These are phyloP conservation scores for Oscheius sp. DNA, from an alignment of 2,888 invertebrate genomes.

Conservation along the genomic window DNA sequence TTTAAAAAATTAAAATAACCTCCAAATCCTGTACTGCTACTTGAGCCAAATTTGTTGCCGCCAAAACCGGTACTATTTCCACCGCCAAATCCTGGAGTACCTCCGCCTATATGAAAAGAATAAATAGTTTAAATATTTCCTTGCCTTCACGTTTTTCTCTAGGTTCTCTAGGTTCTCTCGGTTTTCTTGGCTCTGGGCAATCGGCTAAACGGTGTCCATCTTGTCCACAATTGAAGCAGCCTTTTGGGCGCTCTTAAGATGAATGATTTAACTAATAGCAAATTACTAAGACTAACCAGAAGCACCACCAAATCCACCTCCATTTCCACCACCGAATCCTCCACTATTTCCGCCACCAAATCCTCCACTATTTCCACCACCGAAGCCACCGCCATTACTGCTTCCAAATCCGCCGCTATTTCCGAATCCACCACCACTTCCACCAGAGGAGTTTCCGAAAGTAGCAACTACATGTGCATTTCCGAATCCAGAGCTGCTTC, in stretches of 20 bases:
- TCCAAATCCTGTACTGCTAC: too few species aligned
- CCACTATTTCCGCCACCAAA: background rate
- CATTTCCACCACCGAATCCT: background rate
- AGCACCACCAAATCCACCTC: background rate
- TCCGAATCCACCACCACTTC: slow-evolving; percentile 31
- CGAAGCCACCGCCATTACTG: background rate
- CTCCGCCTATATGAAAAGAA: too few species aligned
- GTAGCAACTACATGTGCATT: too few species aligned
- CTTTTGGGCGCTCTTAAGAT: background rate
- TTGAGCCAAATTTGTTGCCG: too few species aligned
- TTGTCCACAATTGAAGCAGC: slow-evolving; percentile 18
- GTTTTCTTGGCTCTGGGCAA: slow-evolving; percentile 38
- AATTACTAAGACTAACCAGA: background rate
- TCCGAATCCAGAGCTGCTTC: background rate
- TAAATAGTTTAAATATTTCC: background rate
- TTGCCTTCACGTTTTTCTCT: too few species aligned
- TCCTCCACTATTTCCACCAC: background rate
- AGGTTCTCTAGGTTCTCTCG: background rate
- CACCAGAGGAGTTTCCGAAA: background rate
- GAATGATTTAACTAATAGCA: background rate
- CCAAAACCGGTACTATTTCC: background rate
- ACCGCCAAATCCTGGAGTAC: background rate
- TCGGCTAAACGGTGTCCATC: slow-evolving; percentile 33
- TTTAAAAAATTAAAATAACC: too few species aligned
- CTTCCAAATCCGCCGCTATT: background rate